Conservation (phyloP, 2,888 invertebrate species). For the Amphipyra berbera region DNA sequence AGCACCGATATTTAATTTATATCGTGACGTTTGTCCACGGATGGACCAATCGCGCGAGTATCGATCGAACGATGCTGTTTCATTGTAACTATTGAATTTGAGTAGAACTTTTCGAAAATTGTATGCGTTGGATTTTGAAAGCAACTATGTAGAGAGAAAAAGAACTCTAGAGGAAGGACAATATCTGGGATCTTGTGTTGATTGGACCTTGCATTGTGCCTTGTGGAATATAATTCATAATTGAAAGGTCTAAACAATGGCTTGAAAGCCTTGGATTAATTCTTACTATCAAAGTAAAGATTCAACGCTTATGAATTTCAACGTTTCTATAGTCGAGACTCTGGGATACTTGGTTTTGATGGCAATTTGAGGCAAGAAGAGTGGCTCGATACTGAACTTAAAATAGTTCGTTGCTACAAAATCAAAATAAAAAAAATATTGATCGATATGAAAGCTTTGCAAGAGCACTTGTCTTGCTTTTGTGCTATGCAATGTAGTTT, state of each 20-base stretch:
- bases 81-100: slow-evolving; percentile 34
- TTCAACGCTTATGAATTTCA: slow-evolving; percentile 39
- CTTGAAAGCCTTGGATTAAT: not conserved
- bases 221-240: slow-evolving; percentile 25
- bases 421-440: not conserved
- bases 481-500: not conserved
- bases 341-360: slow-evolving; percentile 26
- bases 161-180: not conserved
- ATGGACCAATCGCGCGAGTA: slow-evolving; percentile 34
- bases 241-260: slow-evolving; percentile 16
- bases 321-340: slow-evolving; percentile 39
- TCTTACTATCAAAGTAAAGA: not conserved
- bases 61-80: slow-evolving; percentile 25
- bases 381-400: not conserved
- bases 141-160: not conserved
- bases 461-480: not conserved
- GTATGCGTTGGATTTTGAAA: slow-evolving; percentile 23
- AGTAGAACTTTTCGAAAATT: slow-evolving; percentile 36
- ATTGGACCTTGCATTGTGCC: slow-evolving; percentile 27
- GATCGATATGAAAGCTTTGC: too few relatives aligned
- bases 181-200: not conserved
- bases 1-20: slow-evolving; percentile 46
- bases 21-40: slow-evolving; percentile 37
- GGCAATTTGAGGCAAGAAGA: slow-evolving; percentile 4
- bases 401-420: not conserved